Percentiles rank a stretch among this genome's conserved stretches.
Evolutionary conservation across 2,797 vertebrate genomes (phyloP).

Genomic region (Odontamblyopus lacepedii): DNA sequence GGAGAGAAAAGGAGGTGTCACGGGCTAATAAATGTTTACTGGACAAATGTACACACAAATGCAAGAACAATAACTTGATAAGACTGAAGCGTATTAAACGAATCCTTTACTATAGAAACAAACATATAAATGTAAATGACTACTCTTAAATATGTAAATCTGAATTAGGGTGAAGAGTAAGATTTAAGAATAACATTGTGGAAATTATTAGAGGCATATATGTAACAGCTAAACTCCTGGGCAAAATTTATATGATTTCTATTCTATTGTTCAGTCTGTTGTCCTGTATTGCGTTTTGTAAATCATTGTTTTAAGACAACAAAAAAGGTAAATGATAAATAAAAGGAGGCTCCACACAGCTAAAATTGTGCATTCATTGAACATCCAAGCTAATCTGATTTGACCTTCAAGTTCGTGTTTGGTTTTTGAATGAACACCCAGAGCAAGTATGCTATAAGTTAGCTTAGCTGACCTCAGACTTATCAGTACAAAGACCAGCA

Average conservation of each 20-base stretch:
- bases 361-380: not conserved
- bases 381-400: not conserved
- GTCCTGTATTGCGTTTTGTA: not conserved
- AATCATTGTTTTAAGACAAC: not conserved
- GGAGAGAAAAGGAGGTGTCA: slow-evolving; percentile 56
- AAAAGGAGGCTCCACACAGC: not conserved
- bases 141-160: not conserved
- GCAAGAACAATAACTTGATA: slow-evolving; percentile 67
- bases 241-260: not conserved
- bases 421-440: not conserved
- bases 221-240: not conserved
- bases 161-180: not conserved
- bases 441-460: slow-evolving; percentile 20
- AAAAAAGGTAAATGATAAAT: not conserved
- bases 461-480: slow-evolving; percentile 28
- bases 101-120: not conserved
- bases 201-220: not conserved
- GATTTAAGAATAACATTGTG: not conserved
- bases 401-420: slow-evolving; percentile 4
- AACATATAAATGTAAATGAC: not conserved
- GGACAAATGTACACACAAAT: slow-evolving; percentile 63
- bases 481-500: slow-evolving; percentile 26
- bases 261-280: not conserved
- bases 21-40: slow-evolving; percentile 68
- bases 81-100: slow-evolving; percentile 37